Evolutionary conservation across 2,797 vertebrate species (phyloP).

Genomic region (Anguilla pacifica): DNA sequence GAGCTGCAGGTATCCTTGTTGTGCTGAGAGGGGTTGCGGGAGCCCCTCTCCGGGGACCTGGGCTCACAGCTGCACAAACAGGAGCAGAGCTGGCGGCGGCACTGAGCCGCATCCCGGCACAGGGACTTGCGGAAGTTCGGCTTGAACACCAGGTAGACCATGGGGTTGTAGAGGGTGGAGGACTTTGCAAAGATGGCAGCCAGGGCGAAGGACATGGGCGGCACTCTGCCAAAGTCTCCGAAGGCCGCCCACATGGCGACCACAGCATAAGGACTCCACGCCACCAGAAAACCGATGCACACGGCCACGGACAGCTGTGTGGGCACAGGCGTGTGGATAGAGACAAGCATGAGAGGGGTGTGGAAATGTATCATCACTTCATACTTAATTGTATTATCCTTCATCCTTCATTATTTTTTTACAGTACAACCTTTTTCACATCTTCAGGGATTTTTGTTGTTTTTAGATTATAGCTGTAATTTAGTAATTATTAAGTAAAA

Average conservation of each 20-base stretch:
- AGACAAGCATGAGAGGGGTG: neutral
- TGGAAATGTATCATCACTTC: neutral
- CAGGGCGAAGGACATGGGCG: constrained; percentile 76
- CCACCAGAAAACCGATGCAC: constrained; percentile 80
- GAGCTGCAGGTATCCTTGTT: constrained; percentile 61
- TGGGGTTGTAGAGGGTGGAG: constrained; percentile 82
- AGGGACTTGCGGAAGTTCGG: constrained; percentile 78
- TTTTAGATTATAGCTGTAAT: neutral
- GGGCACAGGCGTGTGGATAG: constrained; percentile 19
- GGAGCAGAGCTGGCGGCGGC: constrained; percentile 61
- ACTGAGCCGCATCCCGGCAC: constrained; percentile 62
- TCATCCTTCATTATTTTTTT: neutral
- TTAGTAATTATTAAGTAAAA: neutral
- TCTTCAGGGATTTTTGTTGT: neutral
- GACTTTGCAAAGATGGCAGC: constrained; percentile 82
- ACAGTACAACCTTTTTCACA: neutral
- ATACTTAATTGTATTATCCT: neutral
- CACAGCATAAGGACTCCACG: constrained; percentile 83
- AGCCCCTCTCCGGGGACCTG: constrained; percentile 32
- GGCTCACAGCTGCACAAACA: constrained; percentile 56
- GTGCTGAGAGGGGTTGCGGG: constrained; percentile 50
- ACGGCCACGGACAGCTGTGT: constrained; percentile 78
- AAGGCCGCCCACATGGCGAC: constrained; percentile 80
- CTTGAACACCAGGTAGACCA: constrained; percentile 80
- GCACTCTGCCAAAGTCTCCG: constrained; percentile 64